A percentile compares a stretch with the other conserved stretches of the same genome.
Conservation (phyloP, 2,113 vertebrate species). For the Lagopus muta region DNA sequence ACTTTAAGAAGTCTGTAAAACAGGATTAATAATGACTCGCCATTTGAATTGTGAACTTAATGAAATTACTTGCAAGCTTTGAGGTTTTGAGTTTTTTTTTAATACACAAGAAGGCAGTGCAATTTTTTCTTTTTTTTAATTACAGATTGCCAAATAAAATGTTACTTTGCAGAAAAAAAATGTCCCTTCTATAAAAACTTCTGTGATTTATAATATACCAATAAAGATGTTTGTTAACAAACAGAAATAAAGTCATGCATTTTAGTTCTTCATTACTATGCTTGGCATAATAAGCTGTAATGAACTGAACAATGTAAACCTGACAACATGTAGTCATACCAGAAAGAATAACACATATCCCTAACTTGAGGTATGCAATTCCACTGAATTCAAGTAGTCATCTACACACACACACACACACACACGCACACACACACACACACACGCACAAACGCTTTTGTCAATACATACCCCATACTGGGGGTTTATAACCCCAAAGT, state of each 20-base stretch:
- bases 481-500: background rate
- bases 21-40: background rate
- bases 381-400: background rate
- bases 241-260: background rate
- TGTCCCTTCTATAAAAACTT: background rate
- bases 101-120: background rate
- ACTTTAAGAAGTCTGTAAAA: background rate
- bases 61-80: rapidly evolving
- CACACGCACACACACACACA: too few relatives aligned
- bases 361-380: background rate
- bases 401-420: background rate
- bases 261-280: background rate
- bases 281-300: background rate
- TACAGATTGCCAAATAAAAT: background rate
- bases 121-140: background rate
- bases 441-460: too few relatives aligned
- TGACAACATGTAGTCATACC: background rate
- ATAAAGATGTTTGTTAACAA: background rate
- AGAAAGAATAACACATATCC: rapidly evolving
- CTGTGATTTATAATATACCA: background rate
- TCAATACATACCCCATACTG: background rate
- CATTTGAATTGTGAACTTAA: background rate
- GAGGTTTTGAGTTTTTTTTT: background rate
- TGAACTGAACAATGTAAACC: background rate
- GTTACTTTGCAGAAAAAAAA: background rate